Evolutionary conservation across 1,140 invertebrate genomes (phyloP).

Genomic region (Brevipalpus yothersi): DNA sequence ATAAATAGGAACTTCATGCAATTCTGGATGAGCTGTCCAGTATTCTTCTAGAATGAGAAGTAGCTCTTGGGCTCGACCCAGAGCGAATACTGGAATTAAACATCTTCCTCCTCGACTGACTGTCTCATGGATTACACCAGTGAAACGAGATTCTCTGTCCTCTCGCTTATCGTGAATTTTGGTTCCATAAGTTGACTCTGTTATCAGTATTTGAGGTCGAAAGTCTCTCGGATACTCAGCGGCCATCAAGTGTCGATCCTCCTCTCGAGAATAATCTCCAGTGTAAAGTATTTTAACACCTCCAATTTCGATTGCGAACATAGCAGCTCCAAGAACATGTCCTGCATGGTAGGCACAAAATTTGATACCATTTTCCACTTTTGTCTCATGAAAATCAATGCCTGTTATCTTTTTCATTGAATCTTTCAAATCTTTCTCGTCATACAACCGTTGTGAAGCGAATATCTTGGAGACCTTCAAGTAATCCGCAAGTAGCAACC

Average conservation of each 20-base stretch:
- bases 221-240: slow-evolving; percentile 81
- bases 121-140: slow-evolving; percentile 76
- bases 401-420: slow-evolving; percentile 99
- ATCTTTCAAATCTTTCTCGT: slow-evolving; percentile 80
- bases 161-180: slow-evolving; percentile 97
- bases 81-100: slow-evolving; percentile 92
- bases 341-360: slow-evolving; percentile 99
- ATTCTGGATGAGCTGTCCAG: slow-evolving; percentile 89
- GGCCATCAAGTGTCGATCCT: slow-evolving; percentile 96
- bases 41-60: slow-evolving; percentile 91
- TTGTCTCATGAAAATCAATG: slow-evolving; percentile 94
- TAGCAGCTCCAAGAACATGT: slow-evolving; percentile 92
- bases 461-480: slow-evolving; percentile 98
- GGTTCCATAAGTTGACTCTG: slow-evolving; percentile 95
- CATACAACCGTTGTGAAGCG: slow-evolving; percentile 91
- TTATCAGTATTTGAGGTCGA: slow-evolving; percentile 86
- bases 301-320: slow-evolving; percentile 99
- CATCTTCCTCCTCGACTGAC: slow-evolving; percentile 84
- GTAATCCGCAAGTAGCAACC: slow-evolving; percentile 94
- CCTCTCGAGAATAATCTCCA: slow-evolving; percentile 92
- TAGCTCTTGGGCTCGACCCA: slow-evolving; percentile 89
- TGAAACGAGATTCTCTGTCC: slow-evolving; percentile 82
- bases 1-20: slow-evolving; percentile 97
- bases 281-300: slow-evolving; percentile 90
- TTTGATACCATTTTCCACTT: slow-evolving; percentile 60